Conservation (phyloP, 64 coral and sea anemone species). For the Orbicella faveolata region DNA sequence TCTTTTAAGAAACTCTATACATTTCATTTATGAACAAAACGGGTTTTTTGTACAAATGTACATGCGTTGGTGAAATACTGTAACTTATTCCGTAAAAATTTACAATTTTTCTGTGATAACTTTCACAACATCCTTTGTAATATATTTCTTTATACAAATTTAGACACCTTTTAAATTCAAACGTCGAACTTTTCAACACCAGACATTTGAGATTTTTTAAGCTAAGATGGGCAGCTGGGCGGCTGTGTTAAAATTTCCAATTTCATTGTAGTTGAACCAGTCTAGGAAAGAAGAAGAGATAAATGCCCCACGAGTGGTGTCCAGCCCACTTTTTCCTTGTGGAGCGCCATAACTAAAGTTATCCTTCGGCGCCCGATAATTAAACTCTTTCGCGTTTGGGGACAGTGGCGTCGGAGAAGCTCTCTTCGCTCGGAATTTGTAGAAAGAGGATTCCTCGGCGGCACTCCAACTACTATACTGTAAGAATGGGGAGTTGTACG, state of each 20-base stretch:
- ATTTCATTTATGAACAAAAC: conserved; percentile 49
- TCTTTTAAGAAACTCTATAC: conserved; percentile 53
- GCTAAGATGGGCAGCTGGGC: conserved; percentile 37
- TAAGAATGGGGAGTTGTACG: conserved; percentile 51
- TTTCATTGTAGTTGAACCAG: conserved; percentile 31
- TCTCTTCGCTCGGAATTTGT: conserved; percentile 52
- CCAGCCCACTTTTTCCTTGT: conserved; percentile 33
- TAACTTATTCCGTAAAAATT: conserved; percentile 49
- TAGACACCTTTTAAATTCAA: conserved; percentile 12
- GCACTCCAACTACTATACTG: conserved; percentile 90
- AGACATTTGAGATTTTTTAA: conserved; percentile 2
- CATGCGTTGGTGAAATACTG: conserved; percentile 45
- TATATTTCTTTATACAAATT: conserved; percentile 39
- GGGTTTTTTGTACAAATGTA: conserved; percentile 50
- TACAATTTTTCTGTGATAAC: conserved; percentile 46
- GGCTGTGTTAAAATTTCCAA: conserved; percentile 42
- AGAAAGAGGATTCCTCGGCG: conserved; percentile 59
- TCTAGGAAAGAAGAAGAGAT: conserved; percentile 41
- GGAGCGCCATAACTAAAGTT: not conserved
- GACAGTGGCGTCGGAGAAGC: conserved; percentile 71
- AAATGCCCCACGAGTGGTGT: conserved; percentile 15
- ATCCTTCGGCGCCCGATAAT: conserved; percentile 11
- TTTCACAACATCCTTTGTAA: conserved; percentile 26
- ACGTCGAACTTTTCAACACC: not conserved
- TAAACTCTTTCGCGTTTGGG: conserved; percentile 94